These are phyloP conservation scores for Channa striata DNA, from an alignment of 2,797 vertebrate species.

Conservation along the genomic window DNA sequence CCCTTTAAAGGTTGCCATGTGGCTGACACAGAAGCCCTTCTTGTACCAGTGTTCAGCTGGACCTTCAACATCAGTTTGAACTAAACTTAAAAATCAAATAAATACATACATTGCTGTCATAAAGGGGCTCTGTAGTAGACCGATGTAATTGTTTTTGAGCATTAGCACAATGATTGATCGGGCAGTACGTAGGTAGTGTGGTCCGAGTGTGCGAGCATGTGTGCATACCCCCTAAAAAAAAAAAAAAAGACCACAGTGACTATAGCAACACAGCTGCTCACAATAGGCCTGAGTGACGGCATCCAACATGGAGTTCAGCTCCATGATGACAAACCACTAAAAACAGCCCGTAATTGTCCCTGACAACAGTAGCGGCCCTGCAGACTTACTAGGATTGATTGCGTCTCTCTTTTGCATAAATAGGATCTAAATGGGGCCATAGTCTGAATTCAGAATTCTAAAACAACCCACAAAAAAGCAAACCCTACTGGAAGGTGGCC, in stretches of 20 bases:
- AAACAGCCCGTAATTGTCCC: constrained; percentile 57
- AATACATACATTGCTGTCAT: too few relatives aligned
- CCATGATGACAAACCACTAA: constrained; percentile 57
- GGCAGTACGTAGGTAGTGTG: constrained; percentile 16
- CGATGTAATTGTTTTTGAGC: too few relatives aligned
- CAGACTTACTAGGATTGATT: constrained; percentile 34
- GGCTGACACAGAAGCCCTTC: too few relatives aligned
- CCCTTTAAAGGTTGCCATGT: too few relatives aligned
- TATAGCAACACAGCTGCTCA: constrained; percentile 60
- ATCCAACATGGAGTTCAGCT: constrained; percentile 42
- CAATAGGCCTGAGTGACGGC: constrained; percentile 51
- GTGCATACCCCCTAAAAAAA: constrained; percentile 51
- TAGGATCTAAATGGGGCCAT: constrained; percentile 36
- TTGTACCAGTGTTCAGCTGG: too few relatives aligned
- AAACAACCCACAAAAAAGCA: constrained; percentile 49
- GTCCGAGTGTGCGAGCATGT: constrained; percentile 17
- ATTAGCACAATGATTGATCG: too few relatives aligned
- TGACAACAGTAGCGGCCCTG: constrained; percentile 47
- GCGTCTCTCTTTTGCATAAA: constrained; percentile 42
- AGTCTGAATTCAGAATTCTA: constrained; percentile 26
- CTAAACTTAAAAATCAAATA: too few relatives aligned
- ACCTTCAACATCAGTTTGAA: too few relatives aligned
- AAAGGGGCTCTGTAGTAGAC: too few relatives aligned
- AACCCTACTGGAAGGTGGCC: constrained; percentile 19
- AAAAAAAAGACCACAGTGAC: constrained; percentile 59